These are phyloP conservation scores for Amniataba percoides DNA, from an alignment of 2,797 vertebrate species.

Conservation along the genomic window DNA sequence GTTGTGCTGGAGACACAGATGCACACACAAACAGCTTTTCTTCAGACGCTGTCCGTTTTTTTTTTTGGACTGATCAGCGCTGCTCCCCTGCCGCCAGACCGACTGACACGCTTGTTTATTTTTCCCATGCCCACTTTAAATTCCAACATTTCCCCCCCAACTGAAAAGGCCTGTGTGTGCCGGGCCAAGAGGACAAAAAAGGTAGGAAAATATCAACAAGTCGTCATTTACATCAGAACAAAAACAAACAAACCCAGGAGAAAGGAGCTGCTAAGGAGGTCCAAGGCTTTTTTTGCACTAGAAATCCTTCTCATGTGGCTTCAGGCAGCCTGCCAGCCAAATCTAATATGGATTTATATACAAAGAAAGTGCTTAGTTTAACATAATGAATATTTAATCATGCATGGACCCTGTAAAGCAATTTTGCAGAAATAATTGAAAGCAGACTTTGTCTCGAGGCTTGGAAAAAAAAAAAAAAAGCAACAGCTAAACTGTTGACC, in stretches of 20 bases:
- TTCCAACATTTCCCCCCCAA: conserved; percentile 68
- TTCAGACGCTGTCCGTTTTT: conserved; percentile 55
- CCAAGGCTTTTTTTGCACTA: conserved; percentile 68
- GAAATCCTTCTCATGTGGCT: conserved; percentile 89
- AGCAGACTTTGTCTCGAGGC: conserved; percentile 89
- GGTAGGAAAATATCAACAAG: conserved; percentile 82
- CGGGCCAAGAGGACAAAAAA: conserved; percentile 66
- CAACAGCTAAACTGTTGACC: conserved; percentile 87
- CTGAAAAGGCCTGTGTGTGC: conserved; percentile 74
- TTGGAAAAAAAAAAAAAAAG: conserved; percentile 73
- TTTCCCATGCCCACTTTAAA: conserved; percentile 79
- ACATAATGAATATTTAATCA: conserved; percentile 95
- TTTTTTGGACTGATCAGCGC: conserved; percentile 51
- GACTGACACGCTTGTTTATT: conserved; percentile 77
- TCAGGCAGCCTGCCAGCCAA: conserved; percentile 87
- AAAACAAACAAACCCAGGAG: conserved; percentile 81
- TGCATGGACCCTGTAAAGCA: conserved; percentile 88
- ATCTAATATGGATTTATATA: conserved; percentile 91
- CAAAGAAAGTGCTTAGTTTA: conserved; percentile 90
- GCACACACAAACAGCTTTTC: conserved; percentile 62
- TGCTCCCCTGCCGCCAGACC: conserved; percentile 56
- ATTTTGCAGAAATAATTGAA: conserved; percentile 94
- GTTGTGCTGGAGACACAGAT: conserved; percentile 30
- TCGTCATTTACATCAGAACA: conserved; percentile 83
- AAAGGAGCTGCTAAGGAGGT: conserved; percentile 79